Conservation (phyloP, 1,140 invertebrate species). For the Caenorhabditis briggsae region DNA sequence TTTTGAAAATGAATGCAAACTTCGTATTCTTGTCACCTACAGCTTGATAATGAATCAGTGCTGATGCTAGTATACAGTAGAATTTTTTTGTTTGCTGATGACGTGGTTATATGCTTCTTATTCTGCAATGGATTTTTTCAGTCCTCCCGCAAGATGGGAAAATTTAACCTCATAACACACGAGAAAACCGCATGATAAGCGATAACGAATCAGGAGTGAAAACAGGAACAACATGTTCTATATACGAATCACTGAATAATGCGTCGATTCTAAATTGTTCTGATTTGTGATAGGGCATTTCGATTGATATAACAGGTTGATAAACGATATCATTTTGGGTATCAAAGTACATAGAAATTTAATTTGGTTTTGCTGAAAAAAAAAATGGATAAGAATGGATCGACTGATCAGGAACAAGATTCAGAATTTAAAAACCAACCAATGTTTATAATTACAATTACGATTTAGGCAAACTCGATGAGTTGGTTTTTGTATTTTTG, state of each 20-base stretch:
- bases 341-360: constrained; percentile 7
- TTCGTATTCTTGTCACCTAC: background rate
- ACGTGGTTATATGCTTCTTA: background rate
- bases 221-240: constrained; percentile 35
- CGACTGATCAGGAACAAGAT: too few species aligned
- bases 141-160: background rate
- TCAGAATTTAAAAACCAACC: too few species aligned
- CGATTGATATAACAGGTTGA: constrained; percentile 6
- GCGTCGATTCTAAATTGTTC: background rate
- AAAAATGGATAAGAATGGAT: too few species aligned
- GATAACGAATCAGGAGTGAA: constrained; percentile 1
- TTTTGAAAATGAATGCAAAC: background rate
- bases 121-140: background rate
- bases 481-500: too few species aligned
- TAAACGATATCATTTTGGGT: background rate
- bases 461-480: too few species aligned
- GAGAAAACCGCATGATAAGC: constrained; percentile 21
- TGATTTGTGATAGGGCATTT: constrained; percentile 33
- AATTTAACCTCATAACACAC: background rate
- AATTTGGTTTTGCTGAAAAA: background rate
- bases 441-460: too few species aligned
- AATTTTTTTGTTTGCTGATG: background rate
- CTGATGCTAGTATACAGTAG: background rate
- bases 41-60: background rate
- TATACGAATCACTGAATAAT: constrained; percentile 23